phyloP scores from a whole-genome alignment of 2,888 invertebrate genomes.

The Biston stratarius region DNA sequence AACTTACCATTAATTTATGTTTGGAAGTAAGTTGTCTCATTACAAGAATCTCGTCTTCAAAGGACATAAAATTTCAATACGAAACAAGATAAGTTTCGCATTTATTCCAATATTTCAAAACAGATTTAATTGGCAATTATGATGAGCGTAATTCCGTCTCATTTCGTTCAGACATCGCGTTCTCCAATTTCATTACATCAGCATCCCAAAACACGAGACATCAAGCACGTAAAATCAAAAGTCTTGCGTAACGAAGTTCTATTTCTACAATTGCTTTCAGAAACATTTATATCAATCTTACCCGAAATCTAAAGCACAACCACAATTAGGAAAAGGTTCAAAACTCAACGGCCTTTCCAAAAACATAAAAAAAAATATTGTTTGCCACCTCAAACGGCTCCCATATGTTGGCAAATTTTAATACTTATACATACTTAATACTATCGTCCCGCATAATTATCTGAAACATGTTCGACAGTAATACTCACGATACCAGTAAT shows the following conservation, averaged over 20 bases:
- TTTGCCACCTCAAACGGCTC: no score
- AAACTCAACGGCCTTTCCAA: constrained; percentile 18
- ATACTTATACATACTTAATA: no score
- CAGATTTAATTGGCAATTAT: constrained; percentile 18
- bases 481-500: no score
- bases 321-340: constrained; percentile 54
- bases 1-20: constrained; percentile 3
- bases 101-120: constrained; percentile 9
- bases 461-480: no score
- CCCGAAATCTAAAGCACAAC: constrained; percentile 63
- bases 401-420: no score
- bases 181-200: constrained; percentile 17
- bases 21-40: constrained; percentile 3
- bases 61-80: background rate
- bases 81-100: constrained; percentile 5
- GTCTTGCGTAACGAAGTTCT: constrained; percentile 34
- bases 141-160: background rate
- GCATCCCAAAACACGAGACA: constrained; percentile 10
- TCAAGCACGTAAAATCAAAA: constrained; percentile 36
- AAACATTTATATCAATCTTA: constrained; percentile 57
- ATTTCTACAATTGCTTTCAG: constrained; percentile 38
- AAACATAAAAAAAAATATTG: background rate
- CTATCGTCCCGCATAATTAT: no score
- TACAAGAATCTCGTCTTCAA: background rate
- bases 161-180: constrained; percentile 7